Evolutionary conservation across 1,140 invertebrate species (phyloP), one percentile per base, ranked within the genome.

Genomic region (Cheumatopsyche charites): DNA sequence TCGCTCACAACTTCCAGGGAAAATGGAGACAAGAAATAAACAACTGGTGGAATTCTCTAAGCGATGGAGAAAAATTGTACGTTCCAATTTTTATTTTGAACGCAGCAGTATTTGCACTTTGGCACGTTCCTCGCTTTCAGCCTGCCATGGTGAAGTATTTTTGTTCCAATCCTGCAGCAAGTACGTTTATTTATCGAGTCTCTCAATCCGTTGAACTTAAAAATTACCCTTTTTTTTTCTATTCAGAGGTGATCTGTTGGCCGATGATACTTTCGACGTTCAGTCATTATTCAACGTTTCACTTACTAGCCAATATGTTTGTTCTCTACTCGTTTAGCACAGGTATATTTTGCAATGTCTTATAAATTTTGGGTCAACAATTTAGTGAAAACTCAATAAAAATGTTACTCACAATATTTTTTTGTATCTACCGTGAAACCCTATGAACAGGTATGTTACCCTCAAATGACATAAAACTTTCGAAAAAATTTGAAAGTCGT

Each of bases 291-390:
- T 94, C 91, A 9, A 79, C 88, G 36, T 83, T 96, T 52, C 97
- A 99, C 85, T 86, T 98, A 61, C 88, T 88, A 77, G 88, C 91
- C 42, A 99, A 99, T 83, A 98, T 99, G 97, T 97, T 94, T 85
- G 96, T 97, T 19, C 82, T 98, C 19, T 91, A 96, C 79, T 96
- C 91, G 78, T 98, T 92, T 77, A 87, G 87, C 82, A 83, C 85
- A 82, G 86, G 86, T 87, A 52, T 15, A 55, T 36, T 67, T 47
- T 47, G 1, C 7, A 65, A 62, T 29, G 4, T 62, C n/a, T n/a
- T n/a, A n/a, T n/a, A n/a, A n/a, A n/a, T n/a, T n/a, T n/a, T n/a
- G n/a, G n/a, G n/a, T n/a, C n/a, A n/a, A n/a, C n/a, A n/a, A n/a
- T n/a, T n/a, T n/a, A n/a, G n/a, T n/a, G n/a, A n/a, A n/a, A n/a